phyloP scores from a whole-genome alignment of 2,113 vertebrate species.

The Choloepus hoffmanni region DNA sequence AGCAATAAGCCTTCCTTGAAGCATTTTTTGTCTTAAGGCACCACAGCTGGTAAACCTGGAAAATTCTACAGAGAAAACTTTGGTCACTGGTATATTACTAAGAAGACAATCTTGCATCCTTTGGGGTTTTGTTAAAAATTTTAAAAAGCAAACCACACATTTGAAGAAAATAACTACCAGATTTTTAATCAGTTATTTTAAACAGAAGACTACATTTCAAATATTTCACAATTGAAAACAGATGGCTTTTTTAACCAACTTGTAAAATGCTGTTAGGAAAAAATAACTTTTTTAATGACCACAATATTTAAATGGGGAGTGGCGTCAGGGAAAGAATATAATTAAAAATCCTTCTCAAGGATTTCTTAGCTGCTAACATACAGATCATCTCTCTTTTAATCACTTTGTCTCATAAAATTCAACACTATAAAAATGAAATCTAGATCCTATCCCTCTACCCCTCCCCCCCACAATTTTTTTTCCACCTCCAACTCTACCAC shows the following conservation, averaged over 20 bases:
- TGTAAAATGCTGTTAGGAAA: slow-evolving; percentile 42
- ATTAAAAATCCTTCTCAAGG: slow-evolving; percentile 47
- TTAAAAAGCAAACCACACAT: slow-evolving; percentile 44
- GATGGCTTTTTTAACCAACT: slow-evolving; percentile 9
- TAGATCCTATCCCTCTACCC: not conserved
- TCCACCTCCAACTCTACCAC: not conserved
- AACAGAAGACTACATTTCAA: slow-evolving; percentile 52
- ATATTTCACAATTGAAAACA: slow-evolving; percentile 54
- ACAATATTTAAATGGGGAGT: not conserved
- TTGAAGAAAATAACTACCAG: slow-evolving; percentile 48
- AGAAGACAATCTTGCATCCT: slow-evolving; percentile 16
- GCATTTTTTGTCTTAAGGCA: slow-evolving; percentile 36
- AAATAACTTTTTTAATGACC: slow-evolving; percentile 42
- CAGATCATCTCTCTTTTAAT: not conserved
- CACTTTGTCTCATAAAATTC: slow-evolving; percentile 33
- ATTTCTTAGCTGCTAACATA: not conserved
- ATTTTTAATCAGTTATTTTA: slow-evolving; percentile 59
- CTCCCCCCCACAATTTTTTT: too few relatives aligned
- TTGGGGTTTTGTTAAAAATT: not conserved
- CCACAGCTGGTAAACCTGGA: slow-evolving; percentile 28
- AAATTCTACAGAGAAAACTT: slow-evolving; percentile 5
- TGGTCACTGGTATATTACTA: not conserved
- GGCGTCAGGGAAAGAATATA: not conserved
- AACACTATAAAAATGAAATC: slow-evolving; percentile 32
- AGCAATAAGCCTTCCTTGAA: not conserved